These are phyloP conservation scores for Symphodus melops DNA, from an alignment of 2,113 vertebrate genomes.

Conservation along the genomic window DNA sequence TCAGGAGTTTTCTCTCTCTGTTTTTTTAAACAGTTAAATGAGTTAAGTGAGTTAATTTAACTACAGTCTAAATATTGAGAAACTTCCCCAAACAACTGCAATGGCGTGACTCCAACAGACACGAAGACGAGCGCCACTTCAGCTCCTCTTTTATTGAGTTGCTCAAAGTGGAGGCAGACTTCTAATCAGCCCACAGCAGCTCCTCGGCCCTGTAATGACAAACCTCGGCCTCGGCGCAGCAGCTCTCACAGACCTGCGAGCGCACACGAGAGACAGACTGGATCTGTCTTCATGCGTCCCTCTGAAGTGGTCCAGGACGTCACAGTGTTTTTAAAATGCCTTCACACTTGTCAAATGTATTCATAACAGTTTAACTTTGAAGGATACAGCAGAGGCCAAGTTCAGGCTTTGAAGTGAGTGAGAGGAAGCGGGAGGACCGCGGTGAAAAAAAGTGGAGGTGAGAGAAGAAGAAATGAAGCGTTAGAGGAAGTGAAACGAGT, in stretches of 20 bases:
- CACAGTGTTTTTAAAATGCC: slow-evolving; percentile 47
- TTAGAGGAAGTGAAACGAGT: slow-evolving; percentile 1
- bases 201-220: slow-evolving; percentile 77
- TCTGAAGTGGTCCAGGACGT: slow-evolving; percentile 55
- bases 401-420: slow-evolving; percentile 49
- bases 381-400: slow-evolving; percentile 35
- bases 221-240: slow-evolving; percentile 49
- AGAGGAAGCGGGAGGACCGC: slow-evolving; percentile 1
- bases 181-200: slow-evolving; percentile 77
- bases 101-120: slow-evolving; percentile 40
- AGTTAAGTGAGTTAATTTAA: slow-evolving; percentile 3
- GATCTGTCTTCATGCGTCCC: slow-evolving; percentile 39
- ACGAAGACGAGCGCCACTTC: slow-evolving; percentile 46
- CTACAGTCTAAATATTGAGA: slow-evolving; percentile 19
- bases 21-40: too few species aligned
- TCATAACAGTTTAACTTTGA: slow-evolving; percentile 50
- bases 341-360: slow-evolving; percentile 59
- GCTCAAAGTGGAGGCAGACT: slow-evolving; percentile 66
- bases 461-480: slow-evolving; percentile 12
- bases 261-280: slow-evolving; percentile 24
- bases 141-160: slow-evolving; percentile 63
- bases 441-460: slow-evolving; percentile 12
- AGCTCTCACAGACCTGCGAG: slow-evolving; percentile 51
- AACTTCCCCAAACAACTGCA: slow-evolving; percentile 3
- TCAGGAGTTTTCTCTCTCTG: neutral